phyloP scores from a whole-genome alignment of 2,888 invertebrate species.

The Acleris literana region DNA sequence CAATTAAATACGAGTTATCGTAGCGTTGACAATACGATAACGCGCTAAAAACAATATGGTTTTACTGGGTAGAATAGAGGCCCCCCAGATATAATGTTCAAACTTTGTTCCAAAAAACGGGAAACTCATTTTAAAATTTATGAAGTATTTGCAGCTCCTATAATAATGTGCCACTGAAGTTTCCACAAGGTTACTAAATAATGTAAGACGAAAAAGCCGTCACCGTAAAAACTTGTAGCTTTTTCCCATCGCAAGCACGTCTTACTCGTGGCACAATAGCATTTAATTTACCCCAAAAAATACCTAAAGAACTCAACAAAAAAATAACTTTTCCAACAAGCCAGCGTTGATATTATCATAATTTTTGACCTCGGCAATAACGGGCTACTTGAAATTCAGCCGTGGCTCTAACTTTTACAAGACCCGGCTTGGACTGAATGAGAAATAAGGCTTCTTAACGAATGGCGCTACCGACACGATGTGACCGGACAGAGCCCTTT shows the following conservation, averaged over 20 bases:
- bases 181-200: conserved; percentile 1
- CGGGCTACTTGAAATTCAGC: conserved; percentile 49
- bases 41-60: too few species aligned
- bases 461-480: conserved; percentile 29
- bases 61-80: too few species aligned
- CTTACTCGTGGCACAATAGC: conserved; percentile 25
- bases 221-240: conserved; percentile 6
- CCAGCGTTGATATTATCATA: conserved; percentile 42
- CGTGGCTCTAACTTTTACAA: conserved; percentile 45
- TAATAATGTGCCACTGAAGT: conserved; percentile 5
- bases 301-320: conserved; percentile 30
- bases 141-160: neutral
- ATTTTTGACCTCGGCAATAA: conserved; percentile 46
- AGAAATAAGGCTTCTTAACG: conserved; percentile 43
- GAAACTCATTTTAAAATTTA: neutral
- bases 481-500: conserved; percentile 17
- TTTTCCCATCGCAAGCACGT: conserved; percentile 28
- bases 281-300: conserved; percentile 35
- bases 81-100: too few species aligned
- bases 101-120: too few species aligned
- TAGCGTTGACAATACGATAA: too few species aligned
- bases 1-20: too few species aligned
- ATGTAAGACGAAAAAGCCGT: neutral
- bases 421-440: conserved; percentile 43
- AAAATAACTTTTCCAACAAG: conserved; percentile 35